Evolutionary conservation across 2,888 invertebrate genomes (phyloP).

Genomic region (Heliconius erato): DNA sequence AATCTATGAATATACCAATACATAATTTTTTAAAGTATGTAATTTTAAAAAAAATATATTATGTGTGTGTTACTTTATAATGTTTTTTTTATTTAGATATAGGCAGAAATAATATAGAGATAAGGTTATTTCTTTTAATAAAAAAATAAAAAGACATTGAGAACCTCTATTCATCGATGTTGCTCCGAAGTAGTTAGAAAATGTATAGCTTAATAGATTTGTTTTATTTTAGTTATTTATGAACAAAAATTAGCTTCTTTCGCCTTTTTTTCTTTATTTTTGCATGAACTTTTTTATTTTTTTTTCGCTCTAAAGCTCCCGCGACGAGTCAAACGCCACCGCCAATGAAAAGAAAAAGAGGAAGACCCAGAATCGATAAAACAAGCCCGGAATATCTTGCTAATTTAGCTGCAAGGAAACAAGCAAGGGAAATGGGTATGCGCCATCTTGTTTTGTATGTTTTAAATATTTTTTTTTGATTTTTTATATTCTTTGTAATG

Average conservation of each 20-base stretch:
- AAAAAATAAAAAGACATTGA: background rate
- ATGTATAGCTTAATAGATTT: background rate
- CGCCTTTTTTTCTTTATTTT: conserved; percentile 39
- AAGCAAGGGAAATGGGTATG: conserved; percentile 75
- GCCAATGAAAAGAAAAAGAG: conserved; percentile 68
- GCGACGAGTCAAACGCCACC: conserved; percentile 65
- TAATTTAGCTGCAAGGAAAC: conserved; percentile 76
- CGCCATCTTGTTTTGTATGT: background rate
- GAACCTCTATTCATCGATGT: conserved; percentile 25
- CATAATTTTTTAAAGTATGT: background rate
- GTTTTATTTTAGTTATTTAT: background rate
- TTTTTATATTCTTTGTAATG: background rate
- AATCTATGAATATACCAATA: background rate
- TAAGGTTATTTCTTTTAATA: background rate
- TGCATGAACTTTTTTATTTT: conserved; percentile 44
- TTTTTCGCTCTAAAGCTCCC: conserved; percentile 53
- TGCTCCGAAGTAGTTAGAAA: background rate
- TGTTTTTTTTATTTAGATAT: background rate
- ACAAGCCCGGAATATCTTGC: conserved; percentile 79
- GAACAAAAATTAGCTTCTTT: conserved; percentile 3
- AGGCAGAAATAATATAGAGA: background rate
- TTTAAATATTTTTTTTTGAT: background rate
- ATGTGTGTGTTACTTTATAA: no score
- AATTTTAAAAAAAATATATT: background rate
- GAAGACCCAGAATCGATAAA: conserved; percentile 78